Percentiles rank a stretch among this genome's conserved stretches.
Conservation (phyloP, 2,888 invertebrate genomes). For the Acanthopleura granulata region DNA sequence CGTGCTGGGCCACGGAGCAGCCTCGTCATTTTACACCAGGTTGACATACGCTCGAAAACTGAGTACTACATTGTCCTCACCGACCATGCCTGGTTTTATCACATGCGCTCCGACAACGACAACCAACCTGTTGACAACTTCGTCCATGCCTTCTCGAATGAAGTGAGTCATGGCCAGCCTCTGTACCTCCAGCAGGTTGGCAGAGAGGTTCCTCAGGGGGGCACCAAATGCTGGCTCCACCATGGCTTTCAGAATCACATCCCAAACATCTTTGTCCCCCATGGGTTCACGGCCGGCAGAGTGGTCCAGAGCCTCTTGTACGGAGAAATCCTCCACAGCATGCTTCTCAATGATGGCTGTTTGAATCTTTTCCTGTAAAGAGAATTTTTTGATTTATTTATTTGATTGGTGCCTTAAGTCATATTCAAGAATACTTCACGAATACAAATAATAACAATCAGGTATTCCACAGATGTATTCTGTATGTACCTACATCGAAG, state of each 20-base stretch:
- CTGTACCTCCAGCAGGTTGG: background rate
- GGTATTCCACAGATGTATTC: no score
- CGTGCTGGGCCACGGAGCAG: no score
- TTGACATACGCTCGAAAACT: no score
- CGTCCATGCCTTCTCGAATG: background rate
- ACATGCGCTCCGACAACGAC: no score
- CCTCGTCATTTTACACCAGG: no score
- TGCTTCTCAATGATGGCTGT: background rate
- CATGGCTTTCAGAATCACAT: background rate
- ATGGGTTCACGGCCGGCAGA: background rate
- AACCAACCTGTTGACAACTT: constrained; percentile 10
- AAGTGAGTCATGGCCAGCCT: background rate
- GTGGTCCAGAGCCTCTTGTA: background rate
- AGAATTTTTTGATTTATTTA: no score
- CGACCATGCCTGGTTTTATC: no score
- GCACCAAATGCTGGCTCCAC: constrained; percentile 7
- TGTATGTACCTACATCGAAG: no score
- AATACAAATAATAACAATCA: no score
- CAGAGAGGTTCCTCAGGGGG: background rate
- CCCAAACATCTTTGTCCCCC: background rate
- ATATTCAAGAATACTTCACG: no score
- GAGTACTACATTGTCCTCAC: no score
- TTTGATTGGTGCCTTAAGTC: no score
- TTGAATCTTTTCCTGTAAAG: background rate
- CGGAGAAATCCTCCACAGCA: constrained; percentile 7